Evolutionary conservation across 2,888 invertebrate genomes (phyloP).

Genomic region (Parnassius glacialis): DNA sequence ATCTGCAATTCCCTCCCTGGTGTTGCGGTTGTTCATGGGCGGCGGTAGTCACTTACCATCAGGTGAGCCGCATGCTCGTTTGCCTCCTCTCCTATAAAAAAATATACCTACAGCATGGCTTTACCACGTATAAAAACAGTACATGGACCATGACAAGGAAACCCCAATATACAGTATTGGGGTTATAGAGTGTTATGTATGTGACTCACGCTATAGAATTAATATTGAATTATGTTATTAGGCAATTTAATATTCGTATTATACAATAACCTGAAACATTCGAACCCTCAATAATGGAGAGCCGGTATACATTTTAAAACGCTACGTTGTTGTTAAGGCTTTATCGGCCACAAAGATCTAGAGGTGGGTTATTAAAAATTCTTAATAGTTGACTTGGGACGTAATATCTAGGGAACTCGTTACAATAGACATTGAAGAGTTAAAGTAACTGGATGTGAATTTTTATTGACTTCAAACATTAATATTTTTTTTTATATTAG

Average conservation of each 20-base stretch:
- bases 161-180: no score
- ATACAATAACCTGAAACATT: conserved; percentile 4
- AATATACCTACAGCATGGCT: no score
- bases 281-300: conserved; percentile 14
- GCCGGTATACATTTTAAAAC: conserved; percentile 24
- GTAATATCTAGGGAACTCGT: conserved; percentile 40
- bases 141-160: no score
- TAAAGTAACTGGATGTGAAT: conserved; percentile 19
- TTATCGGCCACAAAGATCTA: conserved; percentile 33
- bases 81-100: no score
- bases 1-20: no score
- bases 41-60: no score
- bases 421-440: conserved; percentile 23
- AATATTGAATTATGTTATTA: conserved; percentile 20
- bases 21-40: no score
- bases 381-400: conserved; percentile 50
- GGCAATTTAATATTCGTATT: conserved; percentile 17
- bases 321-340: conserved; percentile 9
- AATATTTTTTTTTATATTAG: no score
- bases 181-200: no score
- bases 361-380: conserved; percentile 48
- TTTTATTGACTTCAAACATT: not conserved
- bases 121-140: no score
- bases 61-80: no score
- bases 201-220: no score